A percentile compares a stretch with the other conserved stretches of the same genome.
These are phyloP conservation scores for Ochotona princeps DNA, from an alignment of 2,113 vertebrate species.

Conservation along the genomic window DNA sequence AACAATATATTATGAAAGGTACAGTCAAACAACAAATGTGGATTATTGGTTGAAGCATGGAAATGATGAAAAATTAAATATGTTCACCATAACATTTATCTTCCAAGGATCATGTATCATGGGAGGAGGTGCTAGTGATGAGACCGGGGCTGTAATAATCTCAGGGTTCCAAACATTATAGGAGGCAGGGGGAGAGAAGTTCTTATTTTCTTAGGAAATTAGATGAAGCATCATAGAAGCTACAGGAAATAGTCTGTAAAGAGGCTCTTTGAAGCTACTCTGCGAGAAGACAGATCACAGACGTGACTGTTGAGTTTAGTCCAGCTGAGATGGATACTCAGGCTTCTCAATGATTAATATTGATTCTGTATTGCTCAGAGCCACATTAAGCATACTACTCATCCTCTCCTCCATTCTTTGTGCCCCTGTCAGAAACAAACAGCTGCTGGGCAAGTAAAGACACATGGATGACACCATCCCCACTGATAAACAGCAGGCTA, in stretches of 20 bases:
- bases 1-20: conserved; percentile 4
- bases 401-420: background rate
- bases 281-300: background rate
- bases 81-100: background rate
- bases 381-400: background rate
- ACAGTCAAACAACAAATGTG: background rate
- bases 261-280: background rate
- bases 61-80: background rate
- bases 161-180: background rate
- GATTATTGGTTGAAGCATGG: background rate
- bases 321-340: too few species aligned
- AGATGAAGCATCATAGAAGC: background rate
- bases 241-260: background rate
- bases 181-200: background rate
- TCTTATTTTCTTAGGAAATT: background rate
- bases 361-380: background rate
- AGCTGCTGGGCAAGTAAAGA: background rate
- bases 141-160: background rate
- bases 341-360: background rate
- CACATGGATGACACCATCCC: background rate
- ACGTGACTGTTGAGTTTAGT: background rate
- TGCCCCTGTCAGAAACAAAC: background rate
- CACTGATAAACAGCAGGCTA: background rate
- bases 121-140: background rate
- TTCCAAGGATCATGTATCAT: background rate